Evolutionary conservation across 2,888 invertebrate species (phyloP).

Genomic region (Zhuqinia jingwanae): DNA sequence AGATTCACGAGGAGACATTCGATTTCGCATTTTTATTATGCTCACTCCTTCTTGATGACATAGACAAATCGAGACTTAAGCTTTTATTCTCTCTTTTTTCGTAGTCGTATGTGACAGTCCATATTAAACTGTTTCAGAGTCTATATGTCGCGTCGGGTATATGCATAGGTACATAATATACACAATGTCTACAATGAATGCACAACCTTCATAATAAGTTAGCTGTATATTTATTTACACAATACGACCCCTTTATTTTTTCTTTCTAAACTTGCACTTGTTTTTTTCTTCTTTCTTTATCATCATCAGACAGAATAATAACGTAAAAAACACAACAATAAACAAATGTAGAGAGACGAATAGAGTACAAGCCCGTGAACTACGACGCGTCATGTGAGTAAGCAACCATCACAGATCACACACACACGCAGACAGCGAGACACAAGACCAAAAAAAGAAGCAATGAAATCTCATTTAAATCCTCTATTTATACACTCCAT

Average conservation of each 20-base stretch:
- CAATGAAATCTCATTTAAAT: conserved; percentile 74
- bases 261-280: conserved; percentile 48
- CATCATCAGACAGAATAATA: conserved; percentile 30
- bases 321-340: conserved; percentile 43
- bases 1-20: conserved; percentile 65
- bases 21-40: conserved; percentile 71
- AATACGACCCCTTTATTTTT: conserved; percentile 55
- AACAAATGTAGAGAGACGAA: background rate
- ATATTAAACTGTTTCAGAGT: no score
- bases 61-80: conserved; percentile 72
- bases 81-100: conserved; percentile 49
- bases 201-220: conserved; percentile 15
- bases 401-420: background rate
- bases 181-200: background rate
- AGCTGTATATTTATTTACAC: conserved; percentile 37
- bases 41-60: conserved; percentile 66
- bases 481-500: conserved; percentile 72
- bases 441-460: conserved; percentile 54
- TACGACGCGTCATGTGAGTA: background rate
- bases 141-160: no score
- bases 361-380: conserved; percentile 25
- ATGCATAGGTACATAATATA: background rate
- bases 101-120: conserved; percentile 48
- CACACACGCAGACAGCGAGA: no score
- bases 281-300: conserved; percentile 6